These are phyloP conservation scores for Rhinella marina DNA, from an alignment of 2,797 vertebrate genomes.

Conservation along the genomic window DNA sequence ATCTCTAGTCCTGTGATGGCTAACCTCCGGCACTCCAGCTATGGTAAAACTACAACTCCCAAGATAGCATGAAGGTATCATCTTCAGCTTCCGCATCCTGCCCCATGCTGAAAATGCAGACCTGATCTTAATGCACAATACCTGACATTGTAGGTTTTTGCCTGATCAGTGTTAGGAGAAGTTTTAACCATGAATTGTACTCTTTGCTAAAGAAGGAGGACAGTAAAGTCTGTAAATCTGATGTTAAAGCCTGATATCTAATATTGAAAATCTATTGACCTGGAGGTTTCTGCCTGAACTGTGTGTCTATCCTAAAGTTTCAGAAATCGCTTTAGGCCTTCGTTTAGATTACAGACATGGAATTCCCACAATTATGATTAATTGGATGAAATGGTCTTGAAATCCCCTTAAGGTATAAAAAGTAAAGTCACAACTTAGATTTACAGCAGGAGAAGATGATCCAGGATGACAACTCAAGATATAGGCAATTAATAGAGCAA, in stretches of 20 bases:
- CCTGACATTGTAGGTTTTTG: too few relatives aligned
- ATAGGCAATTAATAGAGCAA: constrained; percentile 37
- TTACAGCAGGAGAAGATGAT: constrained; percentile 20
- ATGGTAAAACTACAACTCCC: too few relatives aligned
- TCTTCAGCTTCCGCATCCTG: too few relatives aligned
- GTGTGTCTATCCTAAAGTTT: neutral
- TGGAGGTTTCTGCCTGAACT: neutral
- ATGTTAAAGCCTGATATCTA: neutral
- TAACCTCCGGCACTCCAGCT: too few relatives aligned
- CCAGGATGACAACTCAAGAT: constrained; percentile 26
- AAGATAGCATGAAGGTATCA: too few relatives aligned
- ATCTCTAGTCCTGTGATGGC: too few relatives aligned
- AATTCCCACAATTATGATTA: constrained; percentile 36
- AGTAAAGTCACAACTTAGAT: constrained; percentile 6
- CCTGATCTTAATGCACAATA: too few relatives aligned
- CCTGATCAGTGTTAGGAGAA: too few relatives aligned
- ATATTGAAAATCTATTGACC: neutral
- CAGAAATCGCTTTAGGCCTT: neutral
- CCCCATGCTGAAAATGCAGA: too few relatives aligned
- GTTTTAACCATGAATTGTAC: too few relatives aligned
- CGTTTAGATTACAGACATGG: neutral
- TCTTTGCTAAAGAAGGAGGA: too few relatives aligned
- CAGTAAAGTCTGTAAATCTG: too few relatives aligned
- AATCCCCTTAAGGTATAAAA: constrained; percentile 30
- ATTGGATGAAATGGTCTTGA: constrained; percentile 36